Evolutionary conservation across 2,888 invertebrate species (phyloP).

Genomic region (Tipula lateralis): DNA sequence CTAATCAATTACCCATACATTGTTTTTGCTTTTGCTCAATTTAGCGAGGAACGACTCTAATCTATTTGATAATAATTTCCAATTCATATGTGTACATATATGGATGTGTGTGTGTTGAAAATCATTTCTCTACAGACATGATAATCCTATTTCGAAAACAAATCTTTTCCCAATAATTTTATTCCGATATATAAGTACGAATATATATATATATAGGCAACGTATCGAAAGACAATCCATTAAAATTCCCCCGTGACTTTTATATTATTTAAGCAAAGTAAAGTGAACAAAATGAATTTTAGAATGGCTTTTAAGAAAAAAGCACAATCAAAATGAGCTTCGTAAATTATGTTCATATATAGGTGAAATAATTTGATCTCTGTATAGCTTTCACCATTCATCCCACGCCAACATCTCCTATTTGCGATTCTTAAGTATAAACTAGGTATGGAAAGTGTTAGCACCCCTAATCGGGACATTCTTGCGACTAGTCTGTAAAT

Average conservation of each 20-base stretch:
- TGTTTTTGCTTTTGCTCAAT: neutral
- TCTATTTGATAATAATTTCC: neutral
- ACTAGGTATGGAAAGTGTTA: no score
- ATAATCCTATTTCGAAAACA: conserved; percentile 19
- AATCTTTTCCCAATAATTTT: neutral
- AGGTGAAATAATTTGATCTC: no score
- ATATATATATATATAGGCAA: neutral
- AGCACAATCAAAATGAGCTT: neutral
- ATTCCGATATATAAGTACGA: neutral
- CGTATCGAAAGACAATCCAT: conserved; percentile 24
- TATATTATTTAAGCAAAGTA: neutral
- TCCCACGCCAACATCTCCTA: no score
- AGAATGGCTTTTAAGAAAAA: neutral
- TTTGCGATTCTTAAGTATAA: no score
- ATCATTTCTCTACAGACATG: neutral
- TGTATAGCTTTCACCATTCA: no score
- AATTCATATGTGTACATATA: neutral
- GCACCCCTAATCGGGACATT: no score
- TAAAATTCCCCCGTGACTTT: conserved; percentile 5
- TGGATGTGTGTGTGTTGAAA: neutral
- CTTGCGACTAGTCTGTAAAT: no score
- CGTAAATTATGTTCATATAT: no score
- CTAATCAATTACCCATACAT: neutral
- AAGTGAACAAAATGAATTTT: neutral
- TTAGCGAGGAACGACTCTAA: neutral